phyloP scores from a whole-genome alignment of 2,113 vertebrate species.

The Fulica atra region DNA sequence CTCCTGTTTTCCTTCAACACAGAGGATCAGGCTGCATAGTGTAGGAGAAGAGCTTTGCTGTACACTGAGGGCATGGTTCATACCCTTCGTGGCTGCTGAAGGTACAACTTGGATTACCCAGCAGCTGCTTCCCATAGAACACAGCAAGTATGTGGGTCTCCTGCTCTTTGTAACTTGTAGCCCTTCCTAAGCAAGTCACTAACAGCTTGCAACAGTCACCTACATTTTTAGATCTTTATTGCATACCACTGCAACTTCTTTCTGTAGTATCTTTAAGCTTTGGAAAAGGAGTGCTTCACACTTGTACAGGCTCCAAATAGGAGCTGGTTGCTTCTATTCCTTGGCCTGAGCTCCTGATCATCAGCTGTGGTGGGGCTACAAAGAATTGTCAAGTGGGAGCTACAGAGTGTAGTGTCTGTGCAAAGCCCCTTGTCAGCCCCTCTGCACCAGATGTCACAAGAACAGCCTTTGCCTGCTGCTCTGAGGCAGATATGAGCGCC shows the following conservation, averaged over 20 bases:
- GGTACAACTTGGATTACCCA: neutral
- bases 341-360: accelerated
- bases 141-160: neutral
- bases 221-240: neutral
- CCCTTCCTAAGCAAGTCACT: neutral
- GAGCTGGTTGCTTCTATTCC: no score
- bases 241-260: neutral
- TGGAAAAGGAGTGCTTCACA: neutral
- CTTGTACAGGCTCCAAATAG: neutral
- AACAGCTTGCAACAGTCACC: neutral
- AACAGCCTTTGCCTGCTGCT: no score
- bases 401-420: no score
- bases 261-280: neutral
- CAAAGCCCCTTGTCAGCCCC: no score
- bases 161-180: neutral
- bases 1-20: neutral
- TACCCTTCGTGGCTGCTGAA: neutral
- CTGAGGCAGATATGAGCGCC: accelerated
- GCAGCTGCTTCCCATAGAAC: neutral
- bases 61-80: neutral
- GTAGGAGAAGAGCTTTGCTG: neutral
- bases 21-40: neutral
- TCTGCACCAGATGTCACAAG: no score
- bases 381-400: accelerated
- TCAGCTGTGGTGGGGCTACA: accelerated